A percentile compares a stretch with the other conserved stretches of the same genome.
Evolutionary conservation across 2,888 invertebrate genomes (phyloP).

Genomic region (Helleia helle): DNA sequence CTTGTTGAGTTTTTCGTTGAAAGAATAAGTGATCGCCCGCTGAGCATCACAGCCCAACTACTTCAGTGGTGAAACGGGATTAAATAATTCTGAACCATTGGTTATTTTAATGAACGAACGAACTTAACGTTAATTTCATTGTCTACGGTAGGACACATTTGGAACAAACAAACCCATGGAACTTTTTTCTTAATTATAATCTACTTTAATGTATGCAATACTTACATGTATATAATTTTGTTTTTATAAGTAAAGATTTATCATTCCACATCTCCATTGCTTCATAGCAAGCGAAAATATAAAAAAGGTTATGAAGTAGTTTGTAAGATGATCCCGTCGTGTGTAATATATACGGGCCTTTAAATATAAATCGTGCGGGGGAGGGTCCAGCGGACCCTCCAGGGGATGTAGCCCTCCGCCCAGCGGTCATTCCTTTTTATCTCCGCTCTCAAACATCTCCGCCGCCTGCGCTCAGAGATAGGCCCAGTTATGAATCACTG

Average conservation of each 20-base stretch:
- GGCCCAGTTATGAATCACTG: not conserved
- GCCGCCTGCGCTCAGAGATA: constrained; percentile 2
- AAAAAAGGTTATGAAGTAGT: not conserved
- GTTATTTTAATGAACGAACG: no score
- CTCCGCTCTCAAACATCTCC: constrained; percentile 6
- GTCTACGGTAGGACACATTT: no score
- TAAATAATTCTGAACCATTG: no score
- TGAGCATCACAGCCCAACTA: no score
- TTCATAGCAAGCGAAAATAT: not conserved
- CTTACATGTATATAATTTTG: no score
- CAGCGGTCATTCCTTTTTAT: constrained; percentile 9
- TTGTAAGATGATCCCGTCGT: not conserved
- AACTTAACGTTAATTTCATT: no score
- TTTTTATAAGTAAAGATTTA: no score
- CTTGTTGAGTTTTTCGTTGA: constrained; percentile 6
- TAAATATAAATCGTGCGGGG: not conserved
- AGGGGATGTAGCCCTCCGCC: constrained; percentile 13
- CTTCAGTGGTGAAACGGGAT: no score
- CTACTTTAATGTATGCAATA: no score
- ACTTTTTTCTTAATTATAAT: no score
- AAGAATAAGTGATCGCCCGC: no score
- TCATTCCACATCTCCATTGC: not conserved
- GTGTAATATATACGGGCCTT: not conserved
- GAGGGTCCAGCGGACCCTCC: constrained; percentile 7
- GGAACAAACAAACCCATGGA: no score